Base-by-base conservation (phyloP, 2,797 vertebrate species). In the Fistularia tabacaria region DNA sequence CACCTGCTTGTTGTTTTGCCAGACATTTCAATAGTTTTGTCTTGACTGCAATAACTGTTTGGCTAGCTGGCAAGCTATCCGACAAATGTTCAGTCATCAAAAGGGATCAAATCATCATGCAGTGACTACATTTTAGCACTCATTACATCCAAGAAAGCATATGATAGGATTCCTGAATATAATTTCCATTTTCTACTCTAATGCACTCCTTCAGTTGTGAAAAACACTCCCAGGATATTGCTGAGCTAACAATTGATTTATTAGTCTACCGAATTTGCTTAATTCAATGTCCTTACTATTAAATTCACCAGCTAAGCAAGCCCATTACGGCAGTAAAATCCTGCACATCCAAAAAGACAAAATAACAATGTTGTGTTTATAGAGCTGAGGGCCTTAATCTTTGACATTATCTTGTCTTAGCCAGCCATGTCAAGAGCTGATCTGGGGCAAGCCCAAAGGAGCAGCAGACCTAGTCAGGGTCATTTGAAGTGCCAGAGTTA, bases 341-440 rank as follows among this genome's bases (percentile, higher is more conserved):
- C 56, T 4, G 48, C 11, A 50, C 58, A 59, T 65, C 13, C 47
- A 74, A 79, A 71, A 58, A 42, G 81, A 66, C 46, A 62, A 71
- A 80, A 77, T 43, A 71, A 67, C 61, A 81, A 49, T 8, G 14
- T 57, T 68, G 58, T 71, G 49, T 66, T 67, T 55, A 39, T 52
- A 67, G 52, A 64, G 62, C 76, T 66, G 15, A 10, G 41, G 62
- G 83, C 43, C 67, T 75, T 83, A 60, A 78, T 85, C 76, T 79
- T 76, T 84, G 73, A 80, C 78, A 66, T 84, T 66, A 71, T 86
- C 77, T 77, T 86, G 82, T 89, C 76, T 84, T 76, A 82, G 81
- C 71, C 49, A 57, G 57, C 78, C 56, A 59, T 84, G 86, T 84
- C 80, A 84, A 54, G 38, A 56, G 54, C 52, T 50, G 64, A 76